Percentiles rank a stretch among this genome's conserved stretches.
These are phyloP conservation scores for Pantherophis vulpinus DNA, from an alignment of 2,797 vertebrate genomes.

Conservation along the genomic window DNA sequence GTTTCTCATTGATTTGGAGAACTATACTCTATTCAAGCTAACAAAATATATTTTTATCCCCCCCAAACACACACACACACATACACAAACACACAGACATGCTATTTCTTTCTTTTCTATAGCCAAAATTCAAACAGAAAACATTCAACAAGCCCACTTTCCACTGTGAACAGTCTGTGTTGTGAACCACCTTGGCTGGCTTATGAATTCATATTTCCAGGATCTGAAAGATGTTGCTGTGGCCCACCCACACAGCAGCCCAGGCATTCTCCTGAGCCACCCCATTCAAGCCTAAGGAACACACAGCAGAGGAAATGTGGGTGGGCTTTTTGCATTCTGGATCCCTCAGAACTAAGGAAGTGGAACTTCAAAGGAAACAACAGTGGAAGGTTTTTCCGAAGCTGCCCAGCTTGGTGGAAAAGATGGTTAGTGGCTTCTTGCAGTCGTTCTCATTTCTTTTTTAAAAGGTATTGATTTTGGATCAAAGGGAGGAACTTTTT, in stretches of 20 bases:
- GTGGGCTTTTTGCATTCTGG: constrained; percentile 52
- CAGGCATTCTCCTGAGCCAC: constrained; percentile 21
- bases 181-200: constrained; percentile 57
- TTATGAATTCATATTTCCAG: constrained; percentile 62
- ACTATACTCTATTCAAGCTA: constrained; percentile 33
- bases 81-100: background rate
- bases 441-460: constrained; percentile 44
- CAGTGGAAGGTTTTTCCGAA: constrained; percentile 50
- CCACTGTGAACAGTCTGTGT: constrained; percentile 54
- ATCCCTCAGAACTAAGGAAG: constrained; percentile 43
- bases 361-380: constrained; percentile 57
- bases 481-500: constrained; percentile 56
- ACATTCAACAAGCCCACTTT: constrained; percentile 35
- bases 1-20: constrained; percentile 34
- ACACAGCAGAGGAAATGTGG: constrained; percentile 53
- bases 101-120: constrained; percentile 56
- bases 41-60: constrained; percentile 12
- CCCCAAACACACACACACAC: background rate
- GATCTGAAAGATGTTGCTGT: constrained; percentile 41
- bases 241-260: constrained; percentile 64
- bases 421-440: constrained; percentile 61
- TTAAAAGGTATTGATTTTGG: constrained; percentile 68
- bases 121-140: constrained; percentile 56
- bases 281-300: constrained; percentile 27
- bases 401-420: constrained; percentile 59